Conservation (phyloP, 2,888 invertebrate species). For the Tipula helvola region DNA sequence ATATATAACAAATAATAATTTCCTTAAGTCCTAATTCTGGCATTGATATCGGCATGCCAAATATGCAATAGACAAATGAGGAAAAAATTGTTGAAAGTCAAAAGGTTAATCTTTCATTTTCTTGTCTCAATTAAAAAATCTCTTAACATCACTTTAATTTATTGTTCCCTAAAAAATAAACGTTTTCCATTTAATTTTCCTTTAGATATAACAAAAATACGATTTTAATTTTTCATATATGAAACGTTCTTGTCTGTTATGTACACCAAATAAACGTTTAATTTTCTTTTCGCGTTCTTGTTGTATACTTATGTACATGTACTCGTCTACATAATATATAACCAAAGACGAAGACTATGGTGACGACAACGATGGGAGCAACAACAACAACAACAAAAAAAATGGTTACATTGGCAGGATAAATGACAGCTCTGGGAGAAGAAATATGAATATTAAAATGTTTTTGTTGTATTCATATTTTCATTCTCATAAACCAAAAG, state of each 20-base stretch:
- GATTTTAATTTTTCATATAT: not conserved
- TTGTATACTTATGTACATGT: not conserved
- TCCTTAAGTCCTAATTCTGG: not conserved
- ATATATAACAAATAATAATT: not conserved
- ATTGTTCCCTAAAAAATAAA: not conserved
- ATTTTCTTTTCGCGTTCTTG: not conserved
- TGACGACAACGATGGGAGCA: not conserved
- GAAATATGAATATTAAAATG: not conserved
- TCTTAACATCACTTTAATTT: not conserved
- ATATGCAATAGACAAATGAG: not conserved
- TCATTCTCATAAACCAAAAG: not conserved
- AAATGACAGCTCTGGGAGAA: not conserved
- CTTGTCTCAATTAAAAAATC: not conserved
- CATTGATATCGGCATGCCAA: not conserved
- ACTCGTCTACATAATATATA: not conserved
- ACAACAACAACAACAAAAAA: not conserved
- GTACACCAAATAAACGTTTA: not conserved
- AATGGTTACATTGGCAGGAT: not conserved
- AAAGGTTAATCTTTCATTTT: not conserved
- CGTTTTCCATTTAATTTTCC: not conserved
- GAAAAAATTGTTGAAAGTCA: not conserved
- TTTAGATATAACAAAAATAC: not conserved
- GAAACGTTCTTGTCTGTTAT: slow-evolving; percentile 4
- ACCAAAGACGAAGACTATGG: not conserved
- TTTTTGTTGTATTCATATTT: not conserved